A percentile compares a stretch with the other conserved stretches of the same genome.
These are phyloP conservation scores for Pavo muticus DNA, from an alignment of 2,113 vertebrate genomes.

Conservation along the genomic window DNA sequence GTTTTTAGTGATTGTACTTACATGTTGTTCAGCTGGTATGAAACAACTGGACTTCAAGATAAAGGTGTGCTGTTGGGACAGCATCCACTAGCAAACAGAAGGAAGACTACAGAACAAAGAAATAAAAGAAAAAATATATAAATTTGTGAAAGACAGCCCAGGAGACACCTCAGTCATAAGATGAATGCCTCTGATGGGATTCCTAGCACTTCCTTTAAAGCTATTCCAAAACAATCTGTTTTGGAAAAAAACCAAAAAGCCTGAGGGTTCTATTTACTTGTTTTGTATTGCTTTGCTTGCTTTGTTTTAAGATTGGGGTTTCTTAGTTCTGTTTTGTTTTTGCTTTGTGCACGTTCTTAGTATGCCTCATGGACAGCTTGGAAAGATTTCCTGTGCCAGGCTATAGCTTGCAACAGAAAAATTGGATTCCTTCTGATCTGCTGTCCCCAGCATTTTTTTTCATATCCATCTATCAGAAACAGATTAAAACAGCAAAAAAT, in stretches of 20 bases:
- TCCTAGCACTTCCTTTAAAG: background rate
- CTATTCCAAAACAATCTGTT: background rate
- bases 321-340: background rate
- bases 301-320: background rate
- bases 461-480: background rate
- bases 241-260: background rate
- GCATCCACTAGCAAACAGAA: background rate
- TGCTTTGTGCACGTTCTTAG: background rate
- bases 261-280: background rate
- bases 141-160: background rate
- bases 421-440: background rate
- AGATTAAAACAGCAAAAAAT: background rate
- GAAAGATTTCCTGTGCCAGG: background rate
- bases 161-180: background rate
- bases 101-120: background rate
- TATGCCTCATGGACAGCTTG: background rate
- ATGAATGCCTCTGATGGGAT: background rate
- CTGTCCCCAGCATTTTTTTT: background rate
- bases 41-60: background rate
- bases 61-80: background rate
- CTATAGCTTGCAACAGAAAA: background rate
- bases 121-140: background rate
- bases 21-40: background rate
- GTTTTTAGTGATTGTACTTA: background rate
- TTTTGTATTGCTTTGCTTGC: background rate